Percentiles rank a stretch among this genome's conserved stretches.
Evolutionary conservation across 2,797 vertebrate species (phyloP).

Genomic region (Myotis findleyi): DNA sequence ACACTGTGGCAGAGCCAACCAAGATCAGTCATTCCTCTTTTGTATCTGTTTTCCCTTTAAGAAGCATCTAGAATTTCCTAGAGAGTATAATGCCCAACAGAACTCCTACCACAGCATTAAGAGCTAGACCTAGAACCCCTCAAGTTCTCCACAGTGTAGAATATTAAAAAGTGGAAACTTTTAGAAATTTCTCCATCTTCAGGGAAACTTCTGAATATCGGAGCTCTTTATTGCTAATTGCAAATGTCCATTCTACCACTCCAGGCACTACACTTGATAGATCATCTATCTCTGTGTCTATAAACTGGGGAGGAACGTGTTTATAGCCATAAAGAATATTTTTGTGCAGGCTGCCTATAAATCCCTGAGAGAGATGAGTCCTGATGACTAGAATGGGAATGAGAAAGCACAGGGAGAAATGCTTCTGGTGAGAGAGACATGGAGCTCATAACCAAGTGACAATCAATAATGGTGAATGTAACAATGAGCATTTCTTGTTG

Average conservation of each 20-base stretch:
- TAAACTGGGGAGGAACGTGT: not conserved
- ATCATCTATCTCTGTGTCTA: not conserved
- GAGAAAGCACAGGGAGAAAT: not conserved
- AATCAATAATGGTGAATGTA: not conserved
- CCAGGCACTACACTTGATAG: not conserved
- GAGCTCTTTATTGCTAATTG: not conserved
- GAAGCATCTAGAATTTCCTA: not conserved
- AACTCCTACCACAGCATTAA: not conserved
- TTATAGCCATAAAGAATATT: not conserved
- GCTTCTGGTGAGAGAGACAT: not conserved
- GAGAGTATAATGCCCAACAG: not conserved
- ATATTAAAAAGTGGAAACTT: not conserved
- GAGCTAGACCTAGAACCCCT: not conserved
- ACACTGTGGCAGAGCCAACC: not conserved
- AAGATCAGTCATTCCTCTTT: not conserved
- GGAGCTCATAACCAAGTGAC: not conserved
- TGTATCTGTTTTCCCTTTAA: not conserved
- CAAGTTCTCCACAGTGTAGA: not conserved
- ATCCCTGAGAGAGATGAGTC: not conserved
- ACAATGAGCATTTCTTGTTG: not conserved
- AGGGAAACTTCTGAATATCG: slow-evolving; percentile 3
- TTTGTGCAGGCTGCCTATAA: not conserved
- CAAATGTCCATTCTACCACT: not conserved
- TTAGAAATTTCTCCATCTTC: not conserved
- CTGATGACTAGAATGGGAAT: not conserved